Base-by-base conservation (phyloP, 64 coral and sea anemone genomes). In the Hydrozoanthus tunicans region DNA sequence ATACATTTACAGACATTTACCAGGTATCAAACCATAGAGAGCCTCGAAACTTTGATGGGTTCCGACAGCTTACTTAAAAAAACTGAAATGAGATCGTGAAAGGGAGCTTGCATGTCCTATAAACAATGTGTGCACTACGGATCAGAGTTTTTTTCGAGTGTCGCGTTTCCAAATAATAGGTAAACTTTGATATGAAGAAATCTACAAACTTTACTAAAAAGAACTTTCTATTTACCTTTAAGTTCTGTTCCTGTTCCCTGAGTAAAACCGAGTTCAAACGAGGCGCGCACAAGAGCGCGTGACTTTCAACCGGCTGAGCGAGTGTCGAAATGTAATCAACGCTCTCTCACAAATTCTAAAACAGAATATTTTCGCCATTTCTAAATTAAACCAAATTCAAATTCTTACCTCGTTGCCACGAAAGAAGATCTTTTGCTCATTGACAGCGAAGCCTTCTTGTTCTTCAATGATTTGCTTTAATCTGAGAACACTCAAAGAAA, bases 401-500 rank as follows among this genome's bases (percentile, higher is more conserved):
- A 26, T 88, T 43, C 56, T 94, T 91, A 96, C 95, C 95, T 93
- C 82, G 68, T 80, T 94, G 81, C 90, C 92, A 62, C 94, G 95
- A 91, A 94, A 96, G 84, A 92, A 94, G 67, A 96, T 91, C 64
- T 95, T 90, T 58, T 99, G 97, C 63, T 99, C 97, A 73, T 83
- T 89, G 26, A 99, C 85, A 59, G 92, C 93, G 92, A 99, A 94
- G 55, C 97, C 97, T 89, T 99, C 97, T 92, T 99, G 97, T 77
- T 92, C 94, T 80, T 99, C 97, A 59, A 99, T 99, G 90, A 99
- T 95, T 71, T 99, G 94, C 77, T 99, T 99, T 57, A 99, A 90
- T 23, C 97, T 66, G 15, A 93, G 76, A 54, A 93, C 97, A 14
- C 83, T 99, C 27, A 92, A 67, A 10, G 91, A 95, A 3, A 96